These are phyloP conservation scores for Diarsia dahlii DNA, from an alignment of 2,888 invertebrate genomes.

Conservation along the genomic window DNA sequence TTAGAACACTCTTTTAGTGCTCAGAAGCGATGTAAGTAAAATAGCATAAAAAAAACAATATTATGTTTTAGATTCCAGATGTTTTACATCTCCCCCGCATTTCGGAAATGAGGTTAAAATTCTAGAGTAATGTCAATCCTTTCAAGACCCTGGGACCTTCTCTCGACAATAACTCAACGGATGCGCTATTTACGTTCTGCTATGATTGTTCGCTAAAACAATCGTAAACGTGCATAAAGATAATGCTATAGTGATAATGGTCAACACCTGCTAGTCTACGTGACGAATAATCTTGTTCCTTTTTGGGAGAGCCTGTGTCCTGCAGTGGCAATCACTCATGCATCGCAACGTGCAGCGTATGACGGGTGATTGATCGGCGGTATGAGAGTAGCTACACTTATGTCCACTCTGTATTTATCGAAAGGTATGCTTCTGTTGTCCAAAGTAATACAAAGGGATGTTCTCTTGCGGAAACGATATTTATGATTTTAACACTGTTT, in stretches of 20 bases:
- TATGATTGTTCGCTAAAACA: background rate
- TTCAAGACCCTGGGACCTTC: too few species aligned
- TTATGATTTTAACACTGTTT: too few species aligned
- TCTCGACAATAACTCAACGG: background rate
- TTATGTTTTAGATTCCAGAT: background rate
- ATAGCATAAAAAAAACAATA: background rate
- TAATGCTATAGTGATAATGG: background rate
- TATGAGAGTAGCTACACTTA: too few species aligned
- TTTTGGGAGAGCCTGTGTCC: constrained; percentile 26
- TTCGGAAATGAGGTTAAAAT: background rate
- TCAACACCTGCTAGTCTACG: background rate
- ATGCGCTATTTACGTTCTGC: background rate
- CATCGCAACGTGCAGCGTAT: constrained; percentile 18
- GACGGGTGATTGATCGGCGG: constrained; percentile 11
- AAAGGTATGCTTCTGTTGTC: too few species aligned
- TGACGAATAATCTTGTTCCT: constrained; percentile 15
- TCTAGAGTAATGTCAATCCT: background rate
- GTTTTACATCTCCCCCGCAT: background rate
- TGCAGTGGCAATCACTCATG: constrained; percentile 49
- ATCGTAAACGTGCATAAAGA: background rate
- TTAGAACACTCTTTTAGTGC: background rate
- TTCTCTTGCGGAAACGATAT: too few species aligned
- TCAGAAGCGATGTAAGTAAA: background rate
- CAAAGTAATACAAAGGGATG: too few species aligned
- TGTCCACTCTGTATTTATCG: too few species aligned